Base-by-base conservation (phyloP, 2,797 vertebrate genomes). In the Chelonia mydas region DNA sequence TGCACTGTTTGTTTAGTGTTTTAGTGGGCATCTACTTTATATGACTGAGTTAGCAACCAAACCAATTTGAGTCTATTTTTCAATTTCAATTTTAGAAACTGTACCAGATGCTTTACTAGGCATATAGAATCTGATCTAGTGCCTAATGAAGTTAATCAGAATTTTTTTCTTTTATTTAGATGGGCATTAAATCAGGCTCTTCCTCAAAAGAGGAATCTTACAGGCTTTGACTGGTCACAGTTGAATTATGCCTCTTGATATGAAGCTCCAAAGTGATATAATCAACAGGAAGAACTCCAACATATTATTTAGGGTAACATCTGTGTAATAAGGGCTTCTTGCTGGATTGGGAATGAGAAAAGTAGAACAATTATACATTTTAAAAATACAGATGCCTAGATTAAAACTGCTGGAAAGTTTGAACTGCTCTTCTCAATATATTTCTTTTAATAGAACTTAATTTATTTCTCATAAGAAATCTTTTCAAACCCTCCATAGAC, bases 321-420 rank as follows among this genome's bases (percentile, higher is more conserved):
- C 65, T 80, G 57, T 78, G 65, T 59, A n/a, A 80, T 16, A 6
- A 91, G 59, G 83, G 80, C 81, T 92, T 53, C 90, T 93, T 81
- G 55, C 55, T 90, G 80, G 21, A 28, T 51, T 90, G 86, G 68
- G 92, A 95, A 93, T 89, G 27, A 92, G 91, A 96, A 82, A n/a
- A 84, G 57, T 93, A 80, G 45, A 94, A 45, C 16, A 11, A 7
- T 2, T 81, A 53, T 85, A 25, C 47, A 53, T 95, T 95, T 94
- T 59, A 91, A 88, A 90, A 93, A 94, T 72, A 92, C 21, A 91
- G 95, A 83, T 68, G 87, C 28, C 85, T 93, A 83, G 81, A 93
- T 1, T 88, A 5, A 45, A 87, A 72, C 81, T 92, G 93, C 80
- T 65, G 87, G 90, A 93, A 93, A 28, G 25, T 89, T 9, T 92